Evolutionary conservation across 2,113 vertebrate genomes (phyloP).

Genomic region (human (Homo sapiens)): DNA sequence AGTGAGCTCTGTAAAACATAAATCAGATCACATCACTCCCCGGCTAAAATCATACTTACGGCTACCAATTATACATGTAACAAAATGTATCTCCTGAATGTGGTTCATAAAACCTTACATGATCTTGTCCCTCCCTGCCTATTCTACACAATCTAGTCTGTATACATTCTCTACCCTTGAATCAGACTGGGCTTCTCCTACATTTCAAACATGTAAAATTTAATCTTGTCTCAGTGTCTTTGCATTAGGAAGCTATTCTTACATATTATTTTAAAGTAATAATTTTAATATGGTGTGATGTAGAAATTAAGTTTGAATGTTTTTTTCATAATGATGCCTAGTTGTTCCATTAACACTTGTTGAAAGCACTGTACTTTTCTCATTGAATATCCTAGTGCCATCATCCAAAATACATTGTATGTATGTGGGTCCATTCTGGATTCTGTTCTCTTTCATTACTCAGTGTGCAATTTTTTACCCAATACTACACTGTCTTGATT

Average conservation of each 20-base stretch:
- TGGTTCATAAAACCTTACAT: not conserved
- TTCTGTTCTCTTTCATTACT: not conserved
- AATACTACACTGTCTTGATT: not conserved
- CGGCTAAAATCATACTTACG: not conserved
- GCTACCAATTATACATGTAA: not conserved
- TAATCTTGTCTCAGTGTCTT: not conserved
- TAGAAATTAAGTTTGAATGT: not conserved
- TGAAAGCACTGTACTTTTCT: not conserved
- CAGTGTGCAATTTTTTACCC: not conserved
- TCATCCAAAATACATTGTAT: not conserved
- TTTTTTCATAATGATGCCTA: not conserved
- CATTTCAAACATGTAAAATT: not conserved
- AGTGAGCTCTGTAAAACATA: not conserved
- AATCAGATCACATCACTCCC: not conserved
- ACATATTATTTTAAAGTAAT: not conserved
- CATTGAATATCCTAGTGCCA: not conserved
- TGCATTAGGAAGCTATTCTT: not conserved
- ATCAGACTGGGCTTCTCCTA: not conserved
- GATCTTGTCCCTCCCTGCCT: not conserved
- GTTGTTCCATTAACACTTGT: not conserved
- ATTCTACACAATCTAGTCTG: not conserved
- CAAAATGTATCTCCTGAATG: not conserved
- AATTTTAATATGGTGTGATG: not conserved
- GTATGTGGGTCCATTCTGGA: not conserved
- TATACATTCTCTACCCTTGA: not conserved